phyloP scores from a whole-genome alignment of 2,113 vertebrate species.

The Polypterus senegalus region DNA sequence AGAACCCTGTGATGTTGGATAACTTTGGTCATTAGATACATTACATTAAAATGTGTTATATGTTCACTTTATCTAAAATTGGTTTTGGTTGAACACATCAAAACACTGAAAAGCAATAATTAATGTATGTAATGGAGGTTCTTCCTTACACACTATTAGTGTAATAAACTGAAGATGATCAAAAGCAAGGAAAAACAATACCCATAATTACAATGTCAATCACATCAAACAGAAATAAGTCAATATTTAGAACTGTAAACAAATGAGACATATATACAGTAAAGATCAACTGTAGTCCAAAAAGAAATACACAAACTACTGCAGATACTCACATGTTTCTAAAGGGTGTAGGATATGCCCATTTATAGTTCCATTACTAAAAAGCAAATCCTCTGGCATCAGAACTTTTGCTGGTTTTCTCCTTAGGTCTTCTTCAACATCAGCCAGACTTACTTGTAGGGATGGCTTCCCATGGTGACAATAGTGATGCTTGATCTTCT shows the following conservation, averaged over 20 bases:
- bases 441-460: slow-evolving; percentile 47
- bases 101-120: too few species aligned
- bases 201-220: not conserved
- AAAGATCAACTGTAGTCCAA: not conserved
- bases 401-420: slow-evolving; percentile 57
- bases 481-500: slow-evolving; percentile 79
- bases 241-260: not conserved
- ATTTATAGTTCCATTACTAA: slow-evolving; percentile 57
- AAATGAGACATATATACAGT: not conserved
- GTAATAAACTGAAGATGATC: too few species aligned
- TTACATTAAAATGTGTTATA: too few species aligned
- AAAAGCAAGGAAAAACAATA: not conserved
- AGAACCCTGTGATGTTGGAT: too few species aligned
- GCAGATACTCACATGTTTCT: slow-evolving; percentile 52
- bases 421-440: slow-evolving; percentile 65
- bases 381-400: slow-evolving; percentile 55
- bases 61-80: too few species aligned
- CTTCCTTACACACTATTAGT: too few species aligned
- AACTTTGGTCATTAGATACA: too few species aligned
- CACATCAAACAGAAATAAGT: too few species aligned
- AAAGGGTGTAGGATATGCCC: slow-evolving; percentile 41
- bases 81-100: too few species aligned
- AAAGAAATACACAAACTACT: not conserved
- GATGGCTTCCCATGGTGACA: slow-evolving; percentile 44
- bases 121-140: too few species aligned